A percentile compares a stretch with the other conserved stretches of the same genome.
Evolutionary conservation across 2,888 invertebrate genomes (phyloP).

Genomic region (Tetheella fluctuosa): DNA sequence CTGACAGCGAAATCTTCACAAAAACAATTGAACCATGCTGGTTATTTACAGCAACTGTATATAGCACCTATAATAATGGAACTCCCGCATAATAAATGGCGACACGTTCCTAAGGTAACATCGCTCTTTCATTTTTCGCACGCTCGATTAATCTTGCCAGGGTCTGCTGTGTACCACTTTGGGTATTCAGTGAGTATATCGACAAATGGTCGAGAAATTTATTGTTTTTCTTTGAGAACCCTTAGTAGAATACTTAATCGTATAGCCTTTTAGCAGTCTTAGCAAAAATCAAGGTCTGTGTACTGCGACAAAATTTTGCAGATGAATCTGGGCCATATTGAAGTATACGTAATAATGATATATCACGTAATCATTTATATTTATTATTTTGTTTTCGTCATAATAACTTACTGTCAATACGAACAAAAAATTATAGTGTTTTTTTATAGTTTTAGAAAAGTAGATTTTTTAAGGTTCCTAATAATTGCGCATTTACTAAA

Average conservation of each 20-base stretch:
- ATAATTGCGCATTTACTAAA: too few relatives aligned
- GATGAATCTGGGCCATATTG: not conserved
- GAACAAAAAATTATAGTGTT: too few relatives aligned
- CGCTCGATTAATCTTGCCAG: slow-evolving; percentile 66
- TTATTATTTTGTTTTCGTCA: too few relatives aligned
- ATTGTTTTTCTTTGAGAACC: slow-evolving; percentile 33
- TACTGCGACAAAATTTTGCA: slow-evolving; percentile 1
- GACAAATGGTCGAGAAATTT: slow-evolving; percentile 50
- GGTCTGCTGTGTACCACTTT: slow-evolving; percentile 28
- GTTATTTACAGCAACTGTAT: slow-evolving; percentile 27
- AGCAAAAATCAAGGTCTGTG: not conserved
- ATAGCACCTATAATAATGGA: slow-evolving; percentile 55
- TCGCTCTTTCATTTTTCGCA: slow-evolving; percentile 71
- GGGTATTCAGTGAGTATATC: slow-evolving; percentile 51
- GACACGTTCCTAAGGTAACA: slow-evolving; percentile 67
- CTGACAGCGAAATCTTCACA: slow-evolving; percentile 10
- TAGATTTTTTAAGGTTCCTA: too few relatives aligned
- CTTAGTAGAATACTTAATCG: slow-evolving; percentile 9
- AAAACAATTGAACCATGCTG: slow-evolving; percentile 11
- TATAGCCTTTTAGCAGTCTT: not conserved
- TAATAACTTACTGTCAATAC: too few relatives aligned
- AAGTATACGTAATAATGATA: too few relatives aligned
- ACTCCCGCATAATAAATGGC: slow-evolving; percentile 67
- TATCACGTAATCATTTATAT: too few relatives aligned
- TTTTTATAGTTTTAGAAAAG: too few relatives aligned